Conservation (phyloP, 2,888 invertebrate genomes). For the Eupelmus urozonus region DNA sequence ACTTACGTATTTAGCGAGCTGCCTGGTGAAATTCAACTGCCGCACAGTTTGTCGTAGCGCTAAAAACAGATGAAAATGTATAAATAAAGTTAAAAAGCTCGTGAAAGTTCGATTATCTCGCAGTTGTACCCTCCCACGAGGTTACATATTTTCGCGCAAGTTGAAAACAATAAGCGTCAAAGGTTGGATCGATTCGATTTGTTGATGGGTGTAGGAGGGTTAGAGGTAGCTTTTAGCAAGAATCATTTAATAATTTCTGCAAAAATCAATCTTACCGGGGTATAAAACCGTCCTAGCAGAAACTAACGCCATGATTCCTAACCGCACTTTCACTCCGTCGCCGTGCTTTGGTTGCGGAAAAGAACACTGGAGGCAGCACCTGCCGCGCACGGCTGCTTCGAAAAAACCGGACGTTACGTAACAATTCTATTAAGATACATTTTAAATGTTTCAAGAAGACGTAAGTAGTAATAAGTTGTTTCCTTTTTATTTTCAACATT, state of each 20-base stretch:
- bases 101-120: neutral
- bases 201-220: neutral
- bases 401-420: slow-evolving; percentile 46
- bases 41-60: slow-evolving; percentile 76
- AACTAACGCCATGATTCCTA: slow-evolving; percentile 72
- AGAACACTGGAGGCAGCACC: slow-evolving; percentile 46
- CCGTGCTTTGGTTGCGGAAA: neutral
- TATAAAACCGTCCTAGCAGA: slow-evolving; percentile 70
- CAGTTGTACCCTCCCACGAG: neutral
- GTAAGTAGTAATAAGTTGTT: no score
- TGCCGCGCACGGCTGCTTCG: neutral
- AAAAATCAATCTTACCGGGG: slow-evolving; percentile 71
- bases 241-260: neutral
- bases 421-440: slow-evolving; percentile 12
- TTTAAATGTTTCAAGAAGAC: neutral
- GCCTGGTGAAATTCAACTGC: slow-evolving; percentile 75
- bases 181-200: neutral
- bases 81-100: neutral
- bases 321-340: slow-evolving; percentile 35
- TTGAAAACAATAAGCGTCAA: neutral
- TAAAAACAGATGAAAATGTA: slow-evolving; percentile 70
- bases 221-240: neutral
- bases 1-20: slow-evolving; percentile 75
- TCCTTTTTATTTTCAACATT: no score
- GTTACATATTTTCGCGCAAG: neutral